Conservation (phyloP, 2,797 vertebrate genomes). For the Megalops cyprinoides region DNA sequence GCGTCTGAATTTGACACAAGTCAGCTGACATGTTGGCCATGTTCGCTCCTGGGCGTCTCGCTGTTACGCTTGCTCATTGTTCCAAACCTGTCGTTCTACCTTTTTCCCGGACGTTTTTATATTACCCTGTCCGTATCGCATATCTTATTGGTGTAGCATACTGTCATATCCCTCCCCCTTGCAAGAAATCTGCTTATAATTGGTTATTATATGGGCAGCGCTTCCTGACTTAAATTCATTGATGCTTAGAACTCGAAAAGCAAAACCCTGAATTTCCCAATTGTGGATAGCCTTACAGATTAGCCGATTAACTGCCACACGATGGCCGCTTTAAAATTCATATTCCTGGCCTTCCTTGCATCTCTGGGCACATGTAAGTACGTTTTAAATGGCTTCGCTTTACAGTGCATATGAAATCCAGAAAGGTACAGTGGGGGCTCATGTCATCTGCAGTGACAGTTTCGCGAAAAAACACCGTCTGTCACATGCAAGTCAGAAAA, state of each 20-base stretch:
- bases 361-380: slow-evolving; percentile 1
- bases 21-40: not conserved
- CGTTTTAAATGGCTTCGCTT: not conserved
- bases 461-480: not conserved
- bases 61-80: not conserved
- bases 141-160: not conserved
- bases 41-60: not conserved
- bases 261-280: not conserved
- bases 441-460: not conserved
- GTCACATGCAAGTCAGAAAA: too few relatives aligned
- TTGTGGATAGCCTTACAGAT: not conserved
- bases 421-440: too few relatives aligned
- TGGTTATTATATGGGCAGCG: not conserved
- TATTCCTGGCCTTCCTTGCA: not conserved
- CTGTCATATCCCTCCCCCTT: not conserved
- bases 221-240: not conserved
- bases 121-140: not conserved
- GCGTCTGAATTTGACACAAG: not conserved
- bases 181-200: not conserved
- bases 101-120: not conserved
- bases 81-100: not conserved
- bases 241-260: not conserved
- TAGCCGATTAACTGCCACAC: not conserved
- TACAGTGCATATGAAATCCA: not conserved
- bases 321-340: not conserved